Base-by-base conservation (phyloP, 2,888 invertebrate genomes). In the Calephelis perditalis region DNA sequence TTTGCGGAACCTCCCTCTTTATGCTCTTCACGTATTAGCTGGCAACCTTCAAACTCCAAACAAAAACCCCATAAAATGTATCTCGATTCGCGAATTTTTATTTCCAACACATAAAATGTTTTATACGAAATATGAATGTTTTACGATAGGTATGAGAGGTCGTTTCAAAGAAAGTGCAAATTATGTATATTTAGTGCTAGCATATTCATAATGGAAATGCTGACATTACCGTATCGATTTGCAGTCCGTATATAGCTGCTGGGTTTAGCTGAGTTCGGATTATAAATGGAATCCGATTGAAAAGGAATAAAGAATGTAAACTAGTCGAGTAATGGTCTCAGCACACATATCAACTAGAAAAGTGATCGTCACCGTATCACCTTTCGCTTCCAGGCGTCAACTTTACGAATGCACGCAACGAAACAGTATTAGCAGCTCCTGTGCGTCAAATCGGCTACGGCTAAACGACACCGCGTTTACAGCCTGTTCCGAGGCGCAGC, bases 271-370 rank as follows among this genome's bases (percentile, higher is more conserved):
- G 26, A 55, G 10, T 55, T 61, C 63, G 62, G 59, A 58, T 43
- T 59, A 36, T 58, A 71, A 68, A 76, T 67, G 70, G 71, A 73
- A 73, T 74, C 70, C 72, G 75, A 76, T 76, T 74, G 74, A 73
- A 78, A 71, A 57, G 54, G 69, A 70, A 77, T 77, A 70, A 66
- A 61, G 56, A 66, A 63, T 57, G 64, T 61, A 63, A 65, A 70
- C 62, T 66, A 63, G 67, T 60, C 67, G 63, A 68, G 67, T 65
- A 44, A 63, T 2, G 26, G 26, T 26, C 26, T 26, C 26, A 26
- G 26, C 26, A 26, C 26, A 26, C 4, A 26, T 26, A 26, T 26
- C 26, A 26, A 26, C 26, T 26, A 1, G 26, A 3, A 26, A 26
- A 26, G 26, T 3, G 4, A 26, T 26, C 26, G 26, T 26, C 26